Percentiles rank a stretch among this genome's conserved stretches.
These are phyloP conservation scores for Sarcophilus harrisii DNA, from an alignment of 2,797 vertebrate species.

Conservation along the genomic window DNA sequence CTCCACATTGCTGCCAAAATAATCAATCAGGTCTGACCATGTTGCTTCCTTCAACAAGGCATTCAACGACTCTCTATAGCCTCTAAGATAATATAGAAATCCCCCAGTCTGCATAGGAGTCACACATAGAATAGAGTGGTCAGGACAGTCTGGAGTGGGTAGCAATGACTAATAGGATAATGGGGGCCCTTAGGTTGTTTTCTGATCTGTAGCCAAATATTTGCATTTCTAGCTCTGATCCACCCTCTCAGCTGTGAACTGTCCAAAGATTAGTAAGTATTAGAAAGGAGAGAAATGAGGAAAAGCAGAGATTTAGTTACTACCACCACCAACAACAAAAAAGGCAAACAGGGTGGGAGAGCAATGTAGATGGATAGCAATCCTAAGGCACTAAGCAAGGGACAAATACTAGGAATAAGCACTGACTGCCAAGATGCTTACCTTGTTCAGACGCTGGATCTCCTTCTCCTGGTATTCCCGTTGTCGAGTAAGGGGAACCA, in stretches of 20 bases:
- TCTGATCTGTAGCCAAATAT: not conserved
- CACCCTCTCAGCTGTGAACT: not conserved
- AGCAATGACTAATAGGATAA: not conserved
- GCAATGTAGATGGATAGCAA: not conserved
- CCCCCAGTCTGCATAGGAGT: not conserved
- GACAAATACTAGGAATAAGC: not conserved
- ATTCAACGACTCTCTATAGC: not conserved
- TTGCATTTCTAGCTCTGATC: not conserved
- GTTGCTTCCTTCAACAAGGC: not conserved
- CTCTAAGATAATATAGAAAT: not conserved
- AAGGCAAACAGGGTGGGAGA: not conserved
- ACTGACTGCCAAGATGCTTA: conserved; percentile 52
- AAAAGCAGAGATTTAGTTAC: not conserved
- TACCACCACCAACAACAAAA: not conserved
- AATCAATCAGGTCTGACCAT: not conserved
- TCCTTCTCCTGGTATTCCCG: conserved; percentile 98
- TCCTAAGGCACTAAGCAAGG: not conserved
- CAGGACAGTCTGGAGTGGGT: too few species aligned
- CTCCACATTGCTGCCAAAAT: not conserved
- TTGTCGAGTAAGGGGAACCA: conserved; percentile 94
- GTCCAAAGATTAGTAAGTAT: not conserved
- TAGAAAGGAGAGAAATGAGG: not conserved
- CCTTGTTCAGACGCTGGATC: conserved; percentile 97
- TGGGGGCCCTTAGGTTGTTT: not conserved
- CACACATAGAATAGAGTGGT: not conserved